Base-by-base conservation (phyloP, 2,888 invertebrate species). In the Agapetus fuscipes region DNA sequence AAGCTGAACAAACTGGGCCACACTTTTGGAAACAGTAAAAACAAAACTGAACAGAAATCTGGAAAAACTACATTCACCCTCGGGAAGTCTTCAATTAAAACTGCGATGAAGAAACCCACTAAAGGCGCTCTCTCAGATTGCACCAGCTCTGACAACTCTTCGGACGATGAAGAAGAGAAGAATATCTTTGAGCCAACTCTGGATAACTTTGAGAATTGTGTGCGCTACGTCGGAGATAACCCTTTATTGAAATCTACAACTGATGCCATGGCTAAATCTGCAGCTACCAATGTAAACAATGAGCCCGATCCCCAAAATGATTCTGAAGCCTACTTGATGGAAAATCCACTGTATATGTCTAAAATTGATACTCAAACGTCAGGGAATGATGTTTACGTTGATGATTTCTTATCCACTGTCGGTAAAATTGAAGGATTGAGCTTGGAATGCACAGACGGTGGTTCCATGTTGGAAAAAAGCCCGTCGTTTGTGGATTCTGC, bases 1-100 rank as follows among this genome's bases (percentile, higher is more conserved):
- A 88, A 86, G 58, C 60, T 90, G 26, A 85, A 85, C 56, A 80
- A 80, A 52, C 64, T 85, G 25, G 72, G 80, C 39, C 76, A 76
- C 50, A 75, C 74, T 15, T 68, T 81, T 30, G 20, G 20, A 9
- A 77, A 76, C 52, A 67, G 74, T 1, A 59, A 76, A 61, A 52
- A 76, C 51, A 60, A 76, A 42, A 56, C 69, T 49, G 55, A 68
- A 55, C 60, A 68, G 2, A 20, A 53, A 2, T 24, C 38, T 39
- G 52, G 62, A 45, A 56, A 66, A 14, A 62, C 34, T 20, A 72
- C 71, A 44, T 74, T 76, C 55, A 69, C 69, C 0, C 60, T 72
- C 17, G 69, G 72, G 14, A 61, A 62, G 53, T 63, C 61, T 44
- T 51, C 57, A 5, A 65, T 66, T 48, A 53, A 58, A 20, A 60